phyloP scores from a whole-genome alignment of 1,140 invertebrate genomes.

The Sesamia nonagrioides region DNA sequence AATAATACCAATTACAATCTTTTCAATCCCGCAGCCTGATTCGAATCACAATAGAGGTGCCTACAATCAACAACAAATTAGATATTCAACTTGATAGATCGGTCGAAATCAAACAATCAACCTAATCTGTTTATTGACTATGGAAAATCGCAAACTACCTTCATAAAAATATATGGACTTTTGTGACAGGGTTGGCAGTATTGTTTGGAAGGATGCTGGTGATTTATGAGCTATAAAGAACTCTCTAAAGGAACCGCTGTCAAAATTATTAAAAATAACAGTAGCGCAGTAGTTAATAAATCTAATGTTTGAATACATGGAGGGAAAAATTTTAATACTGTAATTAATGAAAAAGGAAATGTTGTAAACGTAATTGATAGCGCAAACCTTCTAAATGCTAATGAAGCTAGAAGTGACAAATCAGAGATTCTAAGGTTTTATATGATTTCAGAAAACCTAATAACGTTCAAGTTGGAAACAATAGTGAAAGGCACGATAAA shows the following conservation, averaged over 20 bases:
- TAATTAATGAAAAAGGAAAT: too few species aligned
- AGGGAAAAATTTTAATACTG: neutral
- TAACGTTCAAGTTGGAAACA: too few species aligned
- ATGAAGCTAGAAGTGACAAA: too few species aligned
- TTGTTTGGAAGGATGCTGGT: constrained; percentile 16
- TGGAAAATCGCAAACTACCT: constrained; percentile 52
- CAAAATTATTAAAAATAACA: neutral
- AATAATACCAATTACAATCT: constrained; percentile 43
- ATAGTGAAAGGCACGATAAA: too few species aligned
- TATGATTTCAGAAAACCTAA: too few species aligned
- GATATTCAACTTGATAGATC: constrained; percentile 34
- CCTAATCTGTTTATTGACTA: constrained; percentile 53
- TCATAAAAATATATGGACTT: constrained; percentile 39
- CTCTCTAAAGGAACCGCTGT: too few species aligned
- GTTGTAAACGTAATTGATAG: too few species aligned
- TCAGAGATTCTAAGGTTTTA: too few species aligned
- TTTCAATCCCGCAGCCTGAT: constrained; percentile 38
- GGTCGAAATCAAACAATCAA: constrained; percentile 50
- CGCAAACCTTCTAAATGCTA: too few species aligned
- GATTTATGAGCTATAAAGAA: constrained; percentile 23
- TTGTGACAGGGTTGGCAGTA: constrained; percentile 40
- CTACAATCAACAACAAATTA: constrained; percentile 52
- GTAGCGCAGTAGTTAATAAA: neutral
- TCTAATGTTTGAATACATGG: neutral
- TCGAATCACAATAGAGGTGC: constrained; percentile 49